These are phyloP conservation scores for Calyptomena viridis DNA, from an alignment of 2,113 vertebrate genomes.

Conservation along the genomic window DNA sequence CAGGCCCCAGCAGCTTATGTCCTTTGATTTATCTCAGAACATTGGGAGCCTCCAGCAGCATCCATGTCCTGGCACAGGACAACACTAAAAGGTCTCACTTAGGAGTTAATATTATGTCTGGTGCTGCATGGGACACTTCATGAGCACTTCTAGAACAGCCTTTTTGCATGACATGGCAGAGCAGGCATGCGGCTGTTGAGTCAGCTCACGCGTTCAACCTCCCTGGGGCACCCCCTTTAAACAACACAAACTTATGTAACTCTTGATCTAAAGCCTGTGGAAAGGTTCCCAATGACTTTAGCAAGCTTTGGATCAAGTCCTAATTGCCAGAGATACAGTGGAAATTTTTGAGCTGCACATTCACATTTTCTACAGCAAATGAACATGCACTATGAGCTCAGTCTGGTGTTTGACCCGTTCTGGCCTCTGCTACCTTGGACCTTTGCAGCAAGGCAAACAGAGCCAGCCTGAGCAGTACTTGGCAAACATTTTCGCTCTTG, in stretches of 20 bases:
- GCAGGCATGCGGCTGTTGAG: not conserved
- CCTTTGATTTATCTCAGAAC: not conserved
- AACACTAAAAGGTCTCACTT: not conserved
- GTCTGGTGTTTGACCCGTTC: not conserved
- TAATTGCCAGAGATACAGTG: not conserved
- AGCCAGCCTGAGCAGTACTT: not conserved
- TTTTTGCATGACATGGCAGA: not conserved
- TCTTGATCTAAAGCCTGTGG: not conserved
- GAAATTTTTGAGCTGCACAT: slow-evolving; percentile 20
- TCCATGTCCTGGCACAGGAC: not conserved
- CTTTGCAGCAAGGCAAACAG: not conserved
- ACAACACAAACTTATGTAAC: not conserved
- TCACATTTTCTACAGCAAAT: not conserved
- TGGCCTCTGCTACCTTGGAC: not conserved
- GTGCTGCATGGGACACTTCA: not conserved
- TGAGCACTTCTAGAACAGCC: not conserved
- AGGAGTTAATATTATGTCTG: not conserved
- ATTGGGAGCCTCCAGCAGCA: not conserved
- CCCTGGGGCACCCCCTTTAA: not conserved
- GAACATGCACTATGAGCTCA: not conserved
- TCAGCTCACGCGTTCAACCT: not conserved
- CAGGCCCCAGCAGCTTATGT: not conserved
- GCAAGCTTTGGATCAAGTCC: not conserved
- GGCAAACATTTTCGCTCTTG: slow-evolving; percentile 18
- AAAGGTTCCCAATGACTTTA: not conserved